Evolutionary conservation across 2,113 vertebrate species (phyloP).

Genomic region (Mastomys natalensis): DNA sequence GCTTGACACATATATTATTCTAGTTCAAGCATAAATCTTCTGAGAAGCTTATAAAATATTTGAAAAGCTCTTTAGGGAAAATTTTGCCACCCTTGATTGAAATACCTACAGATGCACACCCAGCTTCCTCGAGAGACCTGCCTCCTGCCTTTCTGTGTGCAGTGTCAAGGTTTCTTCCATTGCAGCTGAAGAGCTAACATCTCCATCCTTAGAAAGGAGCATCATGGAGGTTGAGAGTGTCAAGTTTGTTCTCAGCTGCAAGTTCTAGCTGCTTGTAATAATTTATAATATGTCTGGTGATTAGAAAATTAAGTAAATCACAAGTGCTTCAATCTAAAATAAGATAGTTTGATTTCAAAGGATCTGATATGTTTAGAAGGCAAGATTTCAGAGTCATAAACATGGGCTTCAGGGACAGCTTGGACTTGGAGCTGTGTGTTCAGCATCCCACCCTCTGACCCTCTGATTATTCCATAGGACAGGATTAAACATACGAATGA

Average conservation of each 20-base stretch:
- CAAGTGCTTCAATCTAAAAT: neutral
- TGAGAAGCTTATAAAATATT: constrained; percentile 37
- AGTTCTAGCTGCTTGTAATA: constrained; percentile 45
- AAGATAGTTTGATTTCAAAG: constrained; percentile 32
- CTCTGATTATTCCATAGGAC: neutral
- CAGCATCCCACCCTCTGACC: neutral
- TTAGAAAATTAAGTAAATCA: neutral
- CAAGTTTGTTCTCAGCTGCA: neutral
- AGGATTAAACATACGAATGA: neutral
- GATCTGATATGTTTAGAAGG: neutral
- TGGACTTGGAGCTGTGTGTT: neutral
- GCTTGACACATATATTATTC: constrained; percentile 58
- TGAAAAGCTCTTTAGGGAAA: constrained; percentile 39
- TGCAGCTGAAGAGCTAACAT: neutral
- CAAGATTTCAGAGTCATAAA: neutral
- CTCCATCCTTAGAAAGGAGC: neutral
- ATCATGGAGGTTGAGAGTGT: neutral
- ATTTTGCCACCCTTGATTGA: neutral
- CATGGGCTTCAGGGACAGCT: neutral
- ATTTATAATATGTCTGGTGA: neutral
- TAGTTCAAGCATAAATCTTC: constrained; percentile 50
- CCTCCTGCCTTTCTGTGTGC: neutral
- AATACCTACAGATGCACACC: neutral
- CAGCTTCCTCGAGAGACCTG: neutral
- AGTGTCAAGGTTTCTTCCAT: neutral